Evolutionary conservation across 2,797 vertebrate species (phyloP), one percentile per base, ranked within the genome.

Genomic region (Parauchenoglanis ngamensis): DNA sequence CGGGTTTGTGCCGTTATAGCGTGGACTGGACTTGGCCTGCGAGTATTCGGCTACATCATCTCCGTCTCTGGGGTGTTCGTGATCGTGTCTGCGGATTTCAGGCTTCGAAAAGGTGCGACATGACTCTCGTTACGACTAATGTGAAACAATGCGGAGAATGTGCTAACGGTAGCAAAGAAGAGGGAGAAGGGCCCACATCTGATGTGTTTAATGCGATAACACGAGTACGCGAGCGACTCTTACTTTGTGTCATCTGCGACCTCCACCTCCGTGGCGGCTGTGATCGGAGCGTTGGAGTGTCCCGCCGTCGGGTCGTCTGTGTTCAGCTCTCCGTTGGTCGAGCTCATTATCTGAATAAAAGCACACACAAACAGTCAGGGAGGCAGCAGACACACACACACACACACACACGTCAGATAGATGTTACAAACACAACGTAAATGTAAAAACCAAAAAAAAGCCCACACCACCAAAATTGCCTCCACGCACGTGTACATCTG

Each of bases 161-260:
- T 35, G 15, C 35, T 68, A 2, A 68, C 13, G 1, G 15, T 1
- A 35, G 15, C 19, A 11, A 4, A 44, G 7, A 10, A 1, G 7
- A 44, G 0, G 3, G 3, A 44, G 40, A 13, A 35, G 65, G 28
- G 11, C 1, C 11, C 0, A 19, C 11, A 44, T 3, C 10, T 21
- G 19, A 8, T 44, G 35, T 21, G 35, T 72, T 72, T 72, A 21
- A 70, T 12, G 68, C 23, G 19, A 40, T 72, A 11, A 73, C 31
- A 17, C n/a, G 4, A 67, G 67, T 8, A 10, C 49, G 57, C 3
- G 31, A 15, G 44, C 2, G 46, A 67, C 40, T 86, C 97, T 89
- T 96, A 99, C 98, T 99, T 99, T 92, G 98, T 98, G 95, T 99
- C 98, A 8, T 99, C 98, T 1, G 97, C 96, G 95, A 99, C 98